phyloP scores from a whole-genome alignment of 2,113 vertebrate species.

The Triplophysa siluroides region DNA sequence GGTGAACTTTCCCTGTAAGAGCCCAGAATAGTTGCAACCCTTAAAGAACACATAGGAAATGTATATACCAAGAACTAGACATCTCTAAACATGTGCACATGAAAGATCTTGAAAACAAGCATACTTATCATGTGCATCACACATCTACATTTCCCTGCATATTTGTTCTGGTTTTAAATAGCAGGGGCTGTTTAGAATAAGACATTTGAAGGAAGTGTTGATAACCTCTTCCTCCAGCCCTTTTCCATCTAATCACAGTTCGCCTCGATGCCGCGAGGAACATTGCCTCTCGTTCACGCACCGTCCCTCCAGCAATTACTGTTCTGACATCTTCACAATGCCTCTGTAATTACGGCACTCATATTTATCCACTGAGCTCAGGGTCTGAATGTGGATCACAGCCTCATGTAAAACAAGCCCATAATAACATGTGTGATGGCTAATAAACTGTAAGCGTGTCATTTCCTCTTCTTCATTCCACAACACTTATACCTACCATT shows the following conservation, averaged over 20 bases:
- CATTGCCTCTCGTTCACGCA: constrained; percentile 70
- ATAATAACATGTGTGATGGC: constrained; percentile 42
- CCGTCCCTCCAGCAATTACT: constrained; percentile 76
- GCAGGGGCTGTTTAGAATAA: constrained; percentile 65
- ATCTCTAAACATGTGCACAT: constrained; percentile 38
- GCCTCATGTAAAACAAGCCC: constrained; percentile 46
- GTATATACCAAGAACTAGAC: not conserved
- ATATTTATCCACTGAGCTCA: constrained; percentile 68
- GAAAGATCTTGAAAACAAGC: constrained; percentile 36
- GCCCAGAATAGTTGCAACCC: no score
- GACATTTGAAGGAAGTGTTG: constrained; percentile 57
- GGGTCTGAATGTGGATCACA: constrained; percentile 43
- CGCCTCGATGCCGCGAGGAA: constrained; percentile 52
- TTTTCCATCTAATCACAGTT: constrained; percentile 74
- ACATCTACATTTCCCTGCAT: constrained; percentile 53
- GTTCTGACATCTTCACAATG: constrained; percentile 75
- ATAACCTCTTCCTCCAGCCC: constrained; percentile 67
- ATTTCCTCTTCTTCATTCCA: constrained; percentile 32
- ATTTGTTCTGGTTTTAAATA: constrained; percentile 66
- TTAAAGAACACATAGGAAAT: not conserved
- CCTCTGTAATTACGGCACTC: constrained; percentile 73
- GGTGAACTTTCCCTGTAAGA: no score
- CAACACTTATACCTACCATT: no score
- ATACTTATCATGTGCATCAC: constrained; percentile 47
- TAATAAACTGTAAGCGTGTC: constrained; percentile 50